Percentiles rank a stretch among this genome's conserved stretches.
Conservation (phyloP, 2,113 vertebrate species). For the Daubentonia madagascariensis region DNA sequence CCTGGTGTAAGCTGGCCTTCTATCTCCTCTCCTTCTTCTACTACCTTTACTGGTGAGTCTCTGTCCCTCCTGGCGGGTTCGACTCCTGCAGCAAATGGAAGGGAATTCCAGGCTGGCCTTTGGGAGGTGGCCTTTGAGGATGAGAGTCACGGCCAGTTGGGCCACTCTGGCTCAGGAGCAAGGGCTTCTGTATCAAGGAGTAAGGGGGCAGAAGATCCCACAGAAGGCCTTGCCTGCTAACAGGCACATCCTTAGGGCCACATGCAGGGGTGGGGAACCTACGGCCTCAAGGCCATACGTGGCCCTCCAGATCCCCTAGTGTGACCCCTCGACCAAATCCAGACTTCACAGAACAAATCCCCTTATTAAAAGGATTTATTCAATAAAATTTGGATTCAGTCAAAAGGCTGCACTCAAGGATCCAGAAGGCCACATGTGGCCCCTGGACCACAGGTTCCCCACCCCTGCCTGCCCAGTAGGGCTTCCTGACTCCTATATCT, state of each 20-base stretch:
- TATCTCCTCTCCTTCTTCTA: conserved; percentile 99
- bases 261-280: no score
- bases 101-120: not conserved
- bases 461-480: not conserved
- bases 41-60: conserved; percentile 98
- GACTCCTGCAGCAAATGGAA: not conserved
- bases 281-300: no score
- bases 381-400: no score
- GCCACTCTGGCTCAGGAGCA: not conserved
- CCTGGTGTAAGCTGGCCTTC: conserved; percentile 99
- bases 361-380: no score
- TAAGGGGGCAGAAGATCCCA: not conserved
- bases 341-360: no score
- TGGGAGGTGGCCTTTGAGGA: accelerated
- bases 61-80: not conserved
- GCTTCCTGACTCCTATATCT: not conserved
- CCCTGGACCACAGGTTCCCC: no score
- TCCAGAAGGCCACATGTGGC: no score
- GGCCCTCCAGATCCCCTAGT: no score
- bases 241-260: accelerated
- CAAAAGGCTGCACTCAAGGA: no score
- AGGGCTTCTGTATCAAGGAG: not conserved
- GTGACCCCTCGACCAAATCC: no score
- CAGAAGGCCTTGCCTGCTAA: not conserved
- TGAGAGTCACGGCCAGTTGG: not conserved